These are phyloP conservation scores for Agrotis segetum DNA, from an alignment of 2,888 invertebrate species.

Conservation along the genomic window DNA sequence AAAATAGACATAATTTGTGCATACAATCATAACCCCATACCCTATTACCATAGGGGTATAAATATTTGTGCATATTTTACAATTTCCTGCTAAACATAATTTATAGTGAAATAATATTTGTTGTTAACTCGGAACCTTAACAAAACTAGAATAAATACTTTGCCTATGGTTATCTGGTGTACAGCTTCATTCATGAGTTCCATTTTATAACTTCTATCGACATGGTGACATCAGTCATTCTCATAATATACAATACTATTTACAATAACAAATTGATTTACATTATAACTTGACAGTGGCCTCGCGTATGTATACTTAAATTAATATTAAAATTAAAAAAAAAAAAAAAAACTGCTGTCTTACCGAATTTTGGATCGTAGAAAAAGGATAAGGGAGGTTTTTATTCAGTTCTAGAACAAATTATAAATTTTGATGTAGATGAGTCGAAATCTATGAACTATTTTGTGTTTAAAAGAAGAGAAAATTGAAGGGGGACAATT, in stretches of 20 bases:
- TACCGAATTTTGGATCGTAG: conserved; percentile 67
- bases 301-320: conserved; percentile 72
- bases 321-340: conserved; percentile 61
- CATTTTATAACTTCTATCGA: conserved; percentile 59
- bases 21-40: too few species aligned
- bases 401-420: conserved; percentile 5
- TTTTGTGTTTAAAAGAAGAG: conserved; percentile 6
- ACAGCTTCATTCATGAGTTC: conserved; percentile 28
- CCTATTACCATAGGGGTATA: too few species aligned
- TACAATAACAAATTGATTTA: conserved; percentile 82
- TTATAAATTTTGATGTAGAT: conserved; percentile 1
- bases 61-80: too few species aligned
- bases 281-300: conserved; percentile 76
- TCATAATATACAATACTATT: conserved; percentile 78
- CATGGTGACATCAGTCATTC: conserved; percentile 80
- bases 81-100: background rate
- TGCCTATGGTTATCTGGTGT: conserved; percentile 23
- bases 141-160: background rate
- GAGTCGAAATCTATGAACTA: conserved; percentile 1
- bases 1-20: background rate
- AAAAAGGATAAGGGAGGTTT: conserved; percentile 16
- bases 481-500: background rate
- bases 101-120: background rate
- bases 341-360: conserved; percentile 63
- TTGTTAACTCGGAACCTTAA: background rate